Base-by-base conservation (phyloP, 1,140 invertebrate genomes). In the Trigoniulus corallinus region DNA sequence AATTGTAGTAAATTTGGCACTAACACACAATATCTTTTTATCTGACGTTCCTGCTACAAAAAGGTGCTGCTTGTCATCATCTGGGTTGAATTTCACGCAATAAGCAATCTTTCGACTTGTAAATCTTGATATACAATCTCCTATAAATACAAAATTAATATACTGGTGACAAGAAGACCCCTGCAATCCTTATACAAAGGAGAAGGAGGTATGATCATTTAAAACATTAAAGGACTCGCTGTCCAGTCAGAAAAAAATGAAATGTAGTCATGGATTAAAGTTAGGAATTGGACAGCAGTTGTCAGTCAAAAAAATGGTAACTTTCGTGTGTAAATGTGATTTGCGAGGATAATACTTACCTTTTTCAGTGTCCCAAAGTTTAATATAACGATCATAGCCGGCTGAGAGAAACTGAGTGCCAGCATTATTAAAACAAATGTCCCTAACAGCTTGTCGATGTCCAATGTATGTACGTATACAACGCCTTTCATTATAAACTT, bases 291-390 rank as follows among this genome's bases (percentile, higher is more conserved):
- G n/a, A n/a, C n/a, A n/a, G n/a, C n/a, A n/a, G n/a, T n/a, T n/a
- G n/a, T n/a, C n/a, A n/a, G 42, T 21, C 18, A 24, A 7, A 44
- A 7, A 44, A 4, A 21, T 20, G 42, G 18, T 12, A 44, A 7
- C 18, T 20, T 44, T 44, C 12, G 7, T 44, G n/a, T n/a, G n/a
- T n/a, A n/a, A n/a, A n/a, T n/a, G n/a, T n/a, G n/a, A n/a, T n/a
- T n/a, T n/a, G n/a, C 4, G 21, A 44, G 18, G 12, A 24, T 10
- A 39, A 18, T 3, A 72, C 47, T 70, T 61, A 50, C 71, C 70
- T 64, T 72, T 96, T 72, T 99, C 96, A 0, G 95, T 98, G 66
- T 99, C 95, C 95, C 96, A 99, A 34, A 99, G 68, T 71, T 98
- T 98, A 47, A 97, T 88, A 61, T 87, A 94, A 34, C 88, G 76